These are phyloP conservation scores for Allacma fusca DNA, from an alignment of 2,888 invertebrate genomes.

Conservation along the genomic window DNA sequence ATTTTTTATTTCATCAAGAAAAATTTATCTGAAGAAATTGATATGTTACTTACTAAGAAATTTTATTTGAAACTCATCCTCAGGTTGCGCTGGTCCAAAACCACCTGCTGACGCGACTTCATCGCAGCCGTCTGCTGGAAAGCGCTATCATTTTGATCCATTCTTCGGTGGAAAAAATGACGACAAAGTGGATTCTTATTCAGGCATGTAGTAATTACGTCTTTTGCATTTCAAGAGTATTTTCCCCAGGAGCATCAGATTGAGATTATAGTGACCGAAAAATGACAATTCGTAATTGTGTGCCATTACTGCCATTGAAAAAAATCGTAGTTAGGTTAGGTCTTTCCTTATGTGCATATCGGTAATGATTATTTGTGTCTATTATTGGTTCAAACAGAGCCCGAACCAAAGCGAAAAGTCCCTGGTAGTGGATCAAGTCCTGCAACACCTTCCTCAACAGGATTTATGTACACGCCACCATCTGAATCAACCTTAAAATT, in stretches of 20 bases:
- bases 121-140: background rate
- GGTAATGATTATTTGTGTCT: too few relatives aligned
- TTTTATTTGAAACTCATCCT: too few relatives aligned
- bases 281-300: too few relatives aligned
- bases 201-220: background rate
- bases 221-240: too few relatives aligned
- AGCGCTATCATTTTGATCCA: slow-evolving; percentile 39
- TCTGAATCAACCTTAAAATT: slow-evolving; percentile 37
- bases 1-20: too few relatives aligned
- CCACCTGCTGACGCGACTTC: background rate
- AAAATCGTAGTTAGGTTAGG: too few relatives aligned
- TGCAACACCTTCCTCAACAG: slow-evolving; percentile 19
- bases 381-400: slow-evolving; percentile 24
- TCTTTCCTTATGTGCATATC: too few relatives aligned
- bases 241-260: too few relatives aligned
- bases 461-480: slow-evolving; percentile 40
- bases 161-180: slow-evolving; percentile 32
- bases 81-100: slow-evolving; percentile 27
- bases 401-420: slow-evolving; percentile 39
- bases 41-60: too few relatives aligned
- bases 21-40: too few relatives aligned
- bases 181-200: slow-evolving; percentile 1
- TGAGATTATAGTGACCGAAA: too few relatives aligned
- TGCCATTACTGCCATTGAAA: too few relatives aligned
- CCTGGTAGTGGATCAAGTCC: slow-evolving; percentile 6